Conservation (phyloP, 92 coral and sea anemone genomes). For the Parazoanthus darwini region DNA sequence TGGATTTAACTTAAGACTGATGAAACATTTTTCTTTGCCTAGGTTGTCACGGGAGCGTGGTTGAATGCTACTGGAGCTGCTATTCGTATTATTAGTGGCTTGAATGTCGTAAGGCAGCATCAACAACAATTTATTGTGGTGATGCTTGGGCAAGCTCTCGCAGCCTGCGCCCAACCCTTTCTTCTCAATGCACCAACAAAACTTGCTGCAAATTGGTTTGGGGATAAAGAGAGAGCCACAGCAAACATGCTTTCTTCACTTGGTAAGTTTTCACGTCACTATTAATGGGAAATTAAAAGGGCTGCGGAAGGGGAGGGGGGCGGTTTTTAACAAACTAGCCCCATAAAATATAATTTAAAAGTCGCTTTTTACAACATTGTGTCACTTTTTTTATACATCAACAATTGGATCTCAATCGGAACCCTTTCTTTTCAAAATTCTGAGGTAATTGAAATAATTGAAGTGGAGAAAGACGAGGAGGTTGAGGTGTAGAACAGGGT, state of each 20-base stretch:
- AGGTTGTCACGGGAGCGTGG: conserved; percentile 90
- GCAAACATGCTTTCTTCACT: conserved; percentile 92
- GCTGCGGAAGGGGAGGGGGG: no score
- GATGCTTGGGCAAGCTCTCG: conserved; percentile 81
- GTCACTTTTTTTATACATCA: no score
- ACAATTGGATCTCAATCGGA: no score
- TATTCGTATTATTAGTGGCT: conserved; percentile 72
- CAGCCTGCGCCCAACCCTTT: conserved; percentile 90
- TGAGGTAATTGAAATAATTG: no score
- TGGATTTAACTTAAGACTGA: no score
- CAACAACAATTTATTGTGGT: conserved; percentile 65
- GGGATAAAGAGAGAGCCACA: conserved; percentile 77
- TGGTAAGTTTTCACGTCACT: conserved; percentile 43
- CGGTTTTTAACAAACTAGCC: no score
- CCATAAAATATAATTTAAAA: no score
- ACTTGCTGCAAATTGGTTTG: conserved; percentile 97
- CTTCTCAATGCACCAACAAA: conserved; percentile 87
- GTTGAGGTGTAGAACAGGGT: no score
- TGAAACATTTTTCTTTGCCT: neutral
- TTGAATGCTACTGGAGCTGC: conserved; percentile 84
- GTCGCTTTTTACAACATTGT: no score
- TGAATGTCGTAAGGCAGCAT: conserved; percentile 26
- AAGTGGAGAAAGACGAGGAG: no score
- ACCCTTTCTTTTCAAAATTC: no score
- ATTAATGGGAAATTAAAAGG: neutral